Evolutionary conservation across 1,140 invertebrate species (phyloP).

Genomic region (Atopsyche davidsoni): DNA sequence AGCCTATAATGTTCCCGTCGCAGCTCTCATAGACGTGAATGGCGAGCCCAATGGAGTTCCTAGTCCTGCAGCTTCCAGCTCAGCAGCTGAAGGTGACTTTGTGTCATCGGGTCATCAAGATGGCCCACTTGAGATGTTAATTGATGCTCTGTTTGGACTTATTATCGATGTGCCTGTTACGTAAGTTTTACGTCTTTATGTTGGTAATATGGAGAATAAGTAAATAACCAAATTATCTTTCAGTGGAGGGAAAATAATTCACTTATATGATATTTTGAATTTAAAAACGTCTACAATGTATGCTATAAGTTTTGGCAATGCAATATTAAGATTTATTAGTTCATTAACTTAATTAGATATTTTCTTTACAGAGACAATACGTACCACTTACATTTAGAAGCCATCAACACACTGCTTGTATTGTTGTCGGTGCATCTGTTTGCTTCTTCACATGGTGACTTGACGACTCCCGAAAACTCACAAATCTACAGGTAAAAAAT

Average conservation of each 20-base stretch:
- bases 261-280: too few relatives aligned
- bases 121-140: conserved; percentile 53
- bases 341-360: too few relatives aligned
- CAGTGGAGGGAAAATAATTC: too few relatives aligned
- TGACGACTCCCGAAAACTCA: conserved; percentile 43
- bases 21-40: background rate
- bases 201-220: conserved; percentile 2
- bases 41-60: too few relatives aligned
- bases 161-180: conserved; percentile 72
- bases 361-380: conserved; percentile 71
- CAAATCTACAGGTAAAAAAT: conserved; percentile 54
- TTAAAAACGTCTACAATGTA: too few relatives aligned
- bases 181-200: conserved; percentile 45
- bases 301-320: too few relatives aligned
- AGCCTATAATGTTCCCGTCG: background rate
- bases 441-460: conserved; percentile 50
- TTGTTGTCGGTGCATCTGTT: conserved; percentile 87
- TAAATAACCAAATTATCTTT: conserved; percentile 9
- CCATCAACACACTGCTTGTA: conserved; percentile 79
- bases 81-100: background rate
- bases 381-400: conserved; percentile 82
- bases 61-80: background rate
- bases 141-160: conserved; percentile 66
- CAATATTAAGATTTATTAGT: too few relatives aligned
- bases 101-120: conserved; percentile 25